Conservation (phyloP, 2,888 invertebrate genomes). For the Diplolepis rosae region DNA sequence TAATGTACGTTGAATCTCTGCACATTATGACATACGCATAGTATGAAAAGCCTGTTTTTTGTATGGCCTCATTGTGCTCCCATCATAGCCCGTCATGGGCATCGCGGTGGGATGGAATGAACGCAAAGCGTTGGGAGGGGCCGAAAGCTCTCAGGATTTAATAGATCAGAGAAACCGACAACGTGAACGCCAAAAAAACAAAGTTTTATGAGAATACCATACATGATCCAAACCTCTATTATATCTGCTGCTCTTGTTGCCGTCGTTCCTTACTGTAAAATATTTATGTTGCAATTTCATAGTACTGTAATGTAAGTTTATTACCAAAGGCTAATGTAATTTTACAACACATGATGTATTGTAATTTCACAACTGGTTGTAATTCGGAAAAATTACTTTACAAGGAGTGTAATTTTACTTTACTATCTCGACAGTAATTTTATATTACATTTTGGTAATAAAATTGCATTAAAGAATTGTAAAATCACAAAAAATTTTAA, state of each 20-base stretch:
- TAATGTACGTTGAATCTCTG: conserved; percentile 9
- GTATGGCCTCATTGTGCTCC: conserved; percentile 63
- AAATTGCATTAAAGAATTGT: no score
- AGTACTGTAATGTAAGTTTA: no score
- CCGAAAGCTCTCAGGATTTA: conserved; percentile 55
- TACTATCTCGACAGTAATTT: neutral
- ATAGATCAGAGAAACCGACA: conserved; percentile 64
- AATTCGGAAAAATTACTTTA: no score
- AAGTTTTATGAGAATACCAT: conserved; percentile 57
- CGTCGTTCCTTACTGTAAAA: neutral
- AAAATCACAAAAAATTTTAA: no score
- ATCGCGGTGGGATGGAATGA: conserved; percentile 50
- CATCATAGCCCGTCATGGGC: conserved; percentile 66
- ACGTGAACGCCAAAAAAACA: conserved; percentile 46
- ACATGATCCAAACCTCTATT: neutral
- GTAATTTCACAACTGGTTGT: no score
- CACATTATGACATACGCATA: conserved; percentile 57
- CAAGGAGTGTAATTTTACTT: neutral
- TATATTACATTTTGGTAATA: no score
- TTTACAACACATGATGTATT: no score
- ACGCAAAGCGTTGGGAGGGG: conserved; percentile 36
- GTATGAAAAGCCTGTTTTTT: conserved; percentile 62
- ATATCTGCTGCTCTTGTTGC: neutral
- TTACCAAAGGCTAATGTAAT: no score
- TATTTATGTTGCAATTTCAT: no score